Base-by-base conservation (phyloP, 2,113 vertebrate species). In the Ciconia stormi region DNA sequence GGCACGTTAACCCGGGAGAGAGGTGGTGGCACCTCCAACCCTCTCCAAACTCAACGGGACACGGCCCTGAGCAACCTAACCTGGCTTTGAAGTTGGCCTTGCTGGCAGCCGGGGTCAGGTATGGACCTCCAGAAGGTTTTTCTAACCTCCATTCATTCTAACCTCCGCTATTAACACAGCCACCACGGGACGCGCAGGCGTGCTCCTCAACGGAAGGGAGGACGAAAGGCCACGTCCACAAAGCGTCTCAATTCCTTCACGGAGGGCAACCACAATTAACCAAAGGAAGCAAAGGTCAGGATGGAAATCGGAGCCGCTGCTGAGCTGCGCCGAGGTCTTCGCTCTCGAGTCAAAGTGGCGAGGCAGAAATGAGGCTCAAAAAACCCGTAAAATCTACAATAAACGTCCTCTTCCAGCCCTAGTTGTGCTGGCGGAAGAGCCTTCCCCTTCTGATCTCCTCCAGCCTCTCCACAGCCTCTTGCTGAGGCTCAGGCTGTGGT, bases 111-210 rank as follows among this genome's bases (percentile, higher is more conserved):
- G 10, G 44, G 73, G 58, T 56, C 81, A 72, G 56, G 52, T 10
- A 20, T 0, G 7, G 71, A 50, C 23, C 58, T 59, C 34, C 44
- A 5, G 52, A 23, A n/a, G 9, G 32, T 70, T 83, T 56, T 71
- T 11, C 21, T 50, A 32, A 65, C 32, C 40, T 61, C 23, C 3
- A 1, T 11, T n/a, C 23, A 23, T 8, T n/a, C n/a, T n/a, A n/a
- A n/a, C n/a, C n/a, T n/a, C 73, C 7, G 36, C 2, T 2, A 34
- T 20, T 7, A 9, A 85, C 6, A 2, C 12, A 5, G 62, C 44
- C 13, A 1, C 38, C 19, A 4, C 1, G 23, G 52, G 61, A 44
- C 3, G 7, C 4, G 4, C 14, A 2, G 55, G 47, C 7, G 2
- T 6, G 27, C 62, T 59, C 46, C 73, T 61, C 3, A 3, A 22